Conservation (phyloP, 2,888 invertebrate species). For the Sesia apiformis region DNA sequence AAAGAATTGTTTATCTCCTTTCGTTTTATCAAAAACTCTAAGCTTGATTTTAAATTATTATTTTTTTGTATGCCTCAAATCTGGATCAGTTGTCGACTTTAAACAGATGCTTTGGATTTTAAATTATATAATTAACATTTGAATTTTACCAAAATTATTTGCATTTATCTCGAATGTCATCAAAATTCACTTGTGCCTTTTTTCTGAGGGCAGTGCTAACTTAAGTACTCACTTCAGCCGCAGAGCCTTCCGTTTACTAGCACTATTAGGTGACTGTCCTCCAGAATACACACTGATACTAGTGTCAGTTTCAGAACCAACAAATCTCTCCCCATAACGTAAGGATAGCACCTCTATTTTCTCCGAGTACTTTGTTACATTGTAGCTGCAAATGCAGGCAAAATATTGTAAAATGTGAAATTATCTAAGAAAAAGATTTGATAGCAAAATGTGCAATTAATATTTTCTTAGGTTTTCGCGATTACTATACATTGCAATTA, state of each 20-base stretch:
- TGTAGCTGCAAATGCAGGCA: slow-evolving; percentile 74
- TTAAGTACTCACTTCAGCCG: slow-evolving; percentile 66
- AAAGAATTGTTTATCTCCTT: background rate
- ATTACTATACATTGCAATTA: too few species aligned
- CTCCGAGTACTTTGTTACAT: slow-evolving; percentile 80
- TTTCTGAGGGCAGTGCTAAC: background rate
- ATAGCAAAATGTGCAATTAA: background rate
- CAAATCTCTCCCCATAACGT: slow-evolving; percentile 80
- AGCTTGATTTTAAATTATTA: too few species aligned
- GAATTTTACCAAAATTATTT: too few species aligned
- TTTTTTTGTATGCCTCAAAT: too few species aligned
- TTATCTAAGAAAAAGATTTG: background rate
- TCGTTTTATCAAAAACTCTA: too few species aligned
- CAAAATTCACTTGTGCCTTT: background rate
- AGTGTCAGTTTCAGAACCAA: slow-evolving; percentile 84
- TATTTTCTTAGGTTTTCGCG: too few species aligned
- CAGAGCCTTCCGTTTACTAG: slow-evolving; percentile 74
- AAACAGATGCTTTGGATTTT: too few species aligned
- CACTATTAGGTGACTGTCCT: slow-evolving; percentile 76
- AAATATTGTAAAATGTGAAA: background rate
- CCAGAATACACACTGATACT: slow-evolving; percentile 73
- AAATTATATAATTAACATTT: too few species aligned
- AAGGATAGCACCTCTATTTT: slow-evolving; percentile 79
- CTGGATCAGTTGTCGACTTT: too few species aligned
- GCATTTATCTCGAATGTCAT: too few species aligned